phyloP scores from a whole-genome alignment of 1,140 invertebrate genomes.

The Bactericera cockerelli region DNA sequence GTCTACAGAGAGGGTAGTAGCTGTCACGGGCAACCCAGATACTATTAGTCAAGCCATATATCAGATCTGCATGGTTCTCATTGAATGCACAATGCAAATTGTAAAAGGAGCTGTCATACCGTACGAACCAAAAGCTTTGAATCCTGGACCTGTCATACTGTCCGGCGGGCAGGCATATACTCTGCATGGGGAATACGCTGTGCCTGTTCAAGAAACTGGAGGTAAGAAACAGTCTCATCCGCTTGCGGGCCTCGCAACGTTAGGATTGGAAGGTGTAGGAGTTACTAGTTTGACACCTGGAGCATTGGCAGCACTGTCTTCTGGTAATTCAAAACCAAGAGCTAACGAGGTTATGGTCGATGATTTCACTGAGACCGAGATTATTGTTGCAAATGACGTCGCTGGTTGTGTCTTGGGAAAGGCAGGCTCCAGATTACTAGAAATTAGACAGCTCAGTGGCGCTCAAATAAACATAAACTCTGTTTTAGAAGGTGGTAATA shows the following conservation, averaged over 20 bases:
- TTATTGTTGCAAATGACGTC: conserved; percentile 45
- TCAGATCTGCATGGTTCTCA: conserved; percentile 45
- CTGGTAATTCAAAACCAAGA: conserved; percentile 14
- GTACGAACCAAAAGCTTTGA: conserved; percentile 42
- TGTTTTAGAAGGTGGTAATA: background rate
- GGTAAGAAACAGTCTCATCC: conserved; percentile 12
- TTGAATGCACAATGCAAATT: conserved; percentile 30
- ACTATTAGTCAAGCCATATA: conserved; percentile 46
- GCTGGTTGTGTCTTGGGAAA: conserved; percentile 50
- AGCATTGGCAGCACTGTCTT: conserved; percentile 16
- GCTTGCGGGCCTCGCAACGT: conserved; percentile 12
- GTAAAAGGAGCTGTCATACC: conserved; percentile 48
- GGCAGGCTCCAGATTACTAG: conserved; percentile 52
- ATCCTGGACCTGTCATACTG: conserved; percentile 16
- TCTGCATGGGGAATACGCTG: background rate
- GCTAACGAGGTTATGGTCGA: conserved; percentile 5
- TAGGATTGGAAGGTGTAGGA: conserved; percentile 11
- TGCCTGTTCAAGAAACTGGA: background rate
- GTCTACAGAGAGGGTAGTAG: conserved; percentile 50
- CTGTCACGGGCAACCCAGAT: conserved; percentile 43
- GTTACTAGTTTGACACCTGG: conserved; percentile 13
- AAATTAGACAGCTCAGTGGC: conserved; percentile 50
- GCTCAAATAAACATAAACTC: conserved; percentile 36
- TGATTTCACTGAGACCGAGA: conserved; percentile 28
- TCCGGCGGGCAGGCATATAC: conserved; percentile 33